phyloP scores from a whole-genome alignment of 2,888 invertebrate genomes.

The Athrips mouffetella region DNA sequence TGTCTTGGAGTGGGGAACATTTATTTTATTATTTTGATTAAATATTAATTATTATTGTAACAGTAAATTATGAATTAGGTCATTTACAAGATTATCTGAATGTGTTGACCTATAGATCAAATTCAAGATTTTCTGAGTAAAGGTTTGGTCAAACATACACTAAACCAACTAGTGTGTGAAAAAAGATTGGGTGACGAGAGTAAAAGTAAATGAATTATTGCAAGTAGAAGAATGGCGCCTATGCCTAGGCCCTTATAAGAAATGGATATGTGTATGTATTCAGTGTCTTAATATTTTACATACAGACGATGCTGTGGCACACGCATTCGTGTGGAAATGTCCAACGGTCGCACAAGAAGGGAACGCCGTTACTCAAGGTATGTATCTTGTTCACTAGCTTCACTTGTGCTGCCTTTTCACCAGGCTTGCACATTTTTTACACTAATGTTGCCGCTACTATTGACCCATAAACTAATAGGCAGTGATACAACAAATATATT shows the following conservation, averaged over 20 bases:
- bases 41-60: conserved; percentile 3
- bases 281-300: too few relatives aligned
- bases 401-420: conserved; percentile 19
- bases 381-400: conserved; percentile 18
- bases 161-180: too few relatives aligned
- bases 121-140: too few relatives aligned
- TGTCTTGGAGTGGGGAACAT: conserved; percentile 70
- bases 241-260: too few relatives aligned
- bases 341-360: conserved; percentile 88
- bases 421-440: conserved; percentile 14
- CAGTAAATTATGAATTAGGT: too few relatives aligned
- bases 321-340: conserved; percentile 95
- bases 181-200: too few relatives aligned
- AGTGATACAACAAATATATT: not conserved
- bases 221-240: too few relatives aligned
- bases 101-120: too few relatives aligned
- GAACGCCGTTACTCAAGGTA: conserved; percentile 77
- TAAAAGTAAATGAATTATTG: too few relatives aligned
- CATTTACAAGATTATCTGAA: too few relatives aligned
- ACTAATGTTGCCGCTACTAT: not conserved
- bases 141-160: too few relatives aligned
- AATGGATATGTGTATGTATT: too few relatives aligned
- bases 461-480: not conserved
- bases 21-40: conserved; percentile 17
- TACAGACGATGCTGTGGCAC: conserved; percentile 91